Evolutionary conservation across 2,888 invertebrate genomes (phyloP).

Genomic region (Anodontia alba): DNA sequence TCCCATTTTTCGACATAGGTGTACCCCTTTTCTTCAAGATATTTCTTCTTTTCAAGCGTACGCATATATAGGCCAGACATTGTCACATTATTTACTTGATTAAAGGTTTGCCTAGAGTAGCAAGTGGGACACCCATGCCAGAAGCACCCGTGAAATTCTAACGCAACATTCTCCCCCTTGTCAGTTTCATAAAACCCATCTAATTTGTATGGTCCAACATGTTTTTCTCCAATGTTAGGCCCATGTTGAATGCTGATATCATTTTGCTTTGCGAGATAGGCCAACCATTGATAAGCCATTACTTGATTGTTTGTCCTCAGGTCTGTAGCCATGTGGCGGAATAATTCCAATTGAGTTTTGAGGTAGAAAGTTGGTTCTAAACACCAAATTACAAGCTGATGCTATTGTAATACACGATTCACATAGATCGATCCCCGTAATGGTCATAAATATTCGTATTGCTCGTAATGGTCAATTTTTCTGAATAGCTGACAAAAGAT

Average conservation of each 20-base stretch:
- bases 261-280: constrained; percentile 4
- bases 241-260: constrained; percentile 18
- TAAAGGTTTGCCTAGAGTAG: constrained; percentile 16
- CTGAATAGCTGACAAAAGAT: constrained; percentile 38
- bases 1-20: constrained; percentile 28
- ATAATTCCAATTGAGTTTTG: background rate
- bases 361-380: background rate
- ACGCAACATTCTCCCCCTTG: background rate
- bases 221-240: constrained; percentile 14
- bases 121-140: constrained; percentile 7
- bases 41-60: constrained; percentile 21
- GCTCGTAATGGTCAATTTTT: background rate
- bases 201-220: constrained; percentile 18
- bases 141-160: constrained; percentile 20
- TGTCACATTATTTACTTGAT: background rate
- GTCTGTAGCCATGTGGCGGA: background rate
- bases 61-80: constrained; percentile 26
- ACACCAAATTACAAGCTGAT: background rate
- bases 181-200: background rate
- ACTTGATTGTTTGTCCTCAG: background rate
- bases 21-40: constrained; percentile 11
- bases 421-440: background rate
- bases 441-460: background rate
- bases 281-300: background rate
- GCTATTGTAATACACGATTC: background rate